Base-by-base conservation (phyloP, 1,140 invertebrate genomes). In the Danaus melanippus region DNA sequence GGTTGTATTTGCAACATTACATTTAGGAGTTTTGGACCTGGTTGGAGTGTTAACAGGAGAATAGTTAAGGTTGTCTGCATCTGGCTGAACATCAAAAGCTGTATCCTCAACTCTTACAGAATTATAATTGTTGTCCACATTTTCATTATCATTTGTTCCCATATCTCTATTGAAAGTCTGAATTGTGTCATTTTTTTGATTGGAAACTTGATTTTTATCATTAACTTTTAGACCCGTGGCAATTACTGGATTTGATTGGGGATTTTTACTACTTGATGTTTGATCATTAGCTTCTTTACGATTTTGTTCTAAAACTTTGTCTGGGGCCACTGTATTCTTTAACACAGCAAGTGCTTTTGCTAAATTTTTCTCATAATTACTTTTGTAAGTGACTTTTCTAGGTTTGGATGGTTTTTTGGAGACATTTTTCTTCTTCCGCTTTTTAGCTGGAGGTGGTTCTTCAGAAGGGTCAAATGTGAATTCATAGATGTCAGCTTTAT, bases 381-480 rank as follows among this genome's bases (percentile, higher is more conserved):
- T 74, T 52, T 79, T 84, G 15, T 69, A 61, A 47, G 67, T 45
- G 41, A 68, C 53, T 41, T 46, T 62, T 66, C 75, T 83, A 17
- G 73, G 69, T 53, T 83, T 78, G 6, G 66, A 11, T 64, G 57
- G 64, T 47, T 67, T 78, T 50, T 70, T 77, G 17, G 58, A 68
- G 15, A 64, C 56, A 42, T 53, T 46, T 56, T 60, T 78, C 53
- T 78, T 81, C 44, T 67, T 68, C 57, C 79, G 80, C 52, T 81
- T 86, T 56, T 86, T 84, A 12, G 74, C 62, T 39, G 76, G 79
- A 42, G 72, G 58, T 15, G 79, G 83, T 67, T 86, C 83, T 42
- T 84, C 76, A 60, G 70, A 60, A n/a, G 83, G 83, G 56, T 86
- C 79, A 71, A 66, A 86, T 42, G 80, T 86, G 32, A 86, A 86